These are phyloP conservation scores for Hypolimnas misippus DNA, from an alignment of 2,888 invertebrate genomes.

Conservation along the genomic window DNA sequence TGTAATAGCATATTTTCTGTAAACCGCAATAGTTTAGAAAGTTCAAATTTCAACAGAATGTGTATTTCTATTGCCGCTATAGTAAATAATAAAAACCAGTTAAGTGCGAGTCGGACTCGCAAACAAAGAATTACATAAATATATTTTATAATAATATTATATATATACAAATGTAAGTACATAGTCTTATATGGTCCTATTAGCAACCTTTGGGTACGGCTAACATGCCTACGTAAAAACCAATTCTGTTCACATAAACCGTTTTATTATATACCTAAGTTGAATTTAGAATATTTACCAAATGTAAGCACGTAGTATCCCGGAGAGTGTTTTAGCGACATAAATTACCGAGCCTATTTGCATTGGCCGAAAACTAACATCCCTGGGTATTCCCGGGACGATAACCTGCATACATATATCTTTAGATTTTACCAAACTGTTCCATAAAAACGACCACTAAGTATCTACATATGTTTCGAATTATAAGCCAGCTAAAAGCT, in stretches of 20 bases:
- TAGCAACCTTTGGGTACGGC: too few relatives aligned
- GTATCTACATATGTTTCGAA: not conserved
- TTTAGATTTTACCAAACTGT: slow-evolving; percentile 39
- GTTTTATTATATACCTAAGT: not conserved
- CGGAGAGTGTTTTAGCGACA: slow-evolving; percentile 72
- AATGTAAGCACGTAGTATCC: slow-evolving; percentile 49
- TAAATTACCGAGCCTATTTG: slow-evolving; percentile 77
- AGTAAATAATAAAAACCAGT: too few relatives aligned
- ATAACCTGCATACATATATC: slow-evolving; percentile 64
- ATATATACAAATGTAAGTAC: too few relatives aligned
- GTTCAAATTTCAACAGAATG: too few relatives aligned
- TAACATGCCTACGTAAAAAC: too few relatives aligned
- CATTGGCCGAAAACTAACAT: slow-evolving; percentile 78
- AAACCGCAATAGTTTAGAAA: too few relatives aligned
- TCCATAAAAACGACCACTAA: slow-evolving; percentile 30
- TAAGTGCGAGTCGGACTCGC: too few relatives aligned
- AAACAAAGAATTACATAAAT: too few relatives aligned
- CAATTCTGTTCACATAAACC: not conserved
- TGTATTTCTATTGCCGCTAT: too few relatives aligned
- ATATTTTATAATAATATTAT: too few relatives aligned
- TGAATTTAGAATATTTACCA: not conserved
- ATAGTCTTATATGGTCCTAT: too few relatives aligned
- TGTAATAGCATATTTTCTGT: too few relatives aligned
- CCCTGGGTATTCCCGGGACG: slow-evolving; percentile 72
- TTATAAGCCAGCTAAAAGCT: not conserved